Percentiles rank a stretch among this genome's conserved stretches.
Conservation (phyloP, 2,113 vertebrate species). For the Dendrocopos noguchii region DNA sequence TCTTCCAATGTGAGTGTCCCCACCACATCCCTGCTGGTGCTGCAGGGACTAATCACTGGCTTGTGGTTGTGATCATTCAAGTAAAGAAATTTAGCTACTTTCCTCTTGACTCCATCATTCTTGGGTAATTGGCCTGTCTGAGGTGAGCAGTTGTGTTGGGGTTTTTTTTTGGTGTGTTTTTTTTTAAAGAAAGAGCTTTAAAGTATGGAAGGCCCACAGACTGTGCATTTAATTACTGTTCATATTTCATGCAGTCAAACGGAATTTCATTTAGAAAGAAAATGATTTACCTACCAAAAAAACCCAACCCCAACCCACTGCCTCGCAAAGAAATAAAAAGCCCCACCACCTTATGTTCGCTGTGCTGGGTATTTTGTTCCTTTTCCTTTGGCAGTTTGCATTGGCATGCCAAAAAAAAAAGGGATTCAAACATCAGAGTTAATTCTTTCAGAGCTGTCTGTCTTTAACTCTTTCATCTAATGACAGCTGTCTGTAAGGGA, state of each 20-base stretch:
- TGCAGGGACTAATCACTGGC: slow-evolving; percentile 89
- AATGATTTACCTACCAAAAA: slow-evolving; percentile 78
- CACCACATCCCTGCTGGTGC: slow-evolving; percentile 87
- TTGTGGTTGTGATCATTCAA: slow-evolving; percentile 93
- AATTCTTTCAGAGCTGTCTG: slow-evolving; percentile 60
- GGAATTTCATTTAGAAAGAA: slow-evolving; percentile 82
- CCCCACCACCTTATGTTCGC: not conserved
- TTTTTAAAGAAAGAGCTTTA: slow-evolving; percentile 80
- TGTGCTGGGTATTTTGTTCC: not conserved
- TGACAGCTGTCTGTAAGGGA: not conserved
- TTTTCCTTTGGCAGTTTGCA: not conserved
- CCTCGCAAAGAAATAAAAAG: not conserved
- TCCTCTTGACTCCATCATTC: slow-evolving; percentile 90
- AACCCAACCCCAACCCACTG: not conserved
- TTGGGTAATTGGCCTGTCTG: slow-evolving; percentile 90
- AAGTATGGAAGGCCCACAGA: slow-evolving; percentile 85
- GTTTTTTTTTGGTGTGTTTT: slow-evolving; percentile 43
- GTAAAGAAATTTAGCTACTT: slow-evolving; percentile 96
- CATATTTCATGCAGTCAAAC: slow-evolving; percentile 87
- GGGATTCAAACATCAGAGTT: slow-evolving; percentile 53
- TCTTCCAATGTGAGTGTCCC: slow-evolving; percentile 88
- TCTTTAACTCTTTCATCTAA: slow-evolving; percentile 67
- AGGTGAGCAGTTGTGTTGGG: slow-evolving; percentile 80
- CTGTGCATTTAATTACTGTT: slow-evolving; percentile 88
- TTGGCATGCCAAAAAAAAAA: slow-evolving; percentile 54